Conservation (phyloP, 2,797 vertebrate genomes). For the Sebastolobus altivelis region DNA sequence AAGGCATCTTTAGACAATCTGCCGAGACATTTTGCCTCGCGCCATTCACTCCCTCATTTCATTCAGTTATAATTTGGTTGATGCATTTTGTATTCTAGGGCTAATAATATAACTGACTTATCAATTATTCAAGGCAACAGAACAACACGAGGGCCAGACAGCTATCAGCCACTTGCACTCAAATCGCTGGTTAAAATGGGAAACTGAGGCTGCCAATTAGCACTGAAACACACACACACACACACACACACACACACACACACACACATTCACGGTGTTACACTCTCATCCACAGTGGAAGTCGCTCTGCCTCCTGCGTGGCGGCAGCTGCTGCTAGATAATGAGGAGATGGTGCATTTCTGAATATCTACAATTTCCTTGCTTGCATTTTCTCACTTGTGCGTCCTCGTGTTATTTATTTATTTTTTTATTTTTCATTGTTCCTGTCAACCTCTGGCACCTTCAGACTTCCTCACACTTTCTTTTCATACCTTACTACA, state of each 20-base stretch:
- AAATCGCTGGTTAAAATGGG: slow-evolving; percentile 67
- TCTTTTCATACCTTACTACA: slow-evolving; percentile 10
- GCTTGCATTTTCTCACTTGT: slow-evolving; percentile 28
- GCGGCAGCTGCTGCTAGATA: slow-evolving; percentile 69
- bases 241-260: not conserved
- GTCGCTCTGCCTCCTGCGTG: slow-evolving; percentile 33
- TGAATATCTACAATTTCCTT: slow-evolving; percentile 51
- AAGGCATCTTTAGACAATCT: slow-evolving; percentile 29
- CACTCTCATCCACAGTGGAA: slow-evolving; percentile 31
- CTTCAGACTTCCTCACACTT: slow-evolving; percentile 23
- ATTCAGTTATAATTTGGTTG: slow-evolving; percentile 63
- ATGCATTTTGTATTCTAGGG: slow-evolving; percentile 70
- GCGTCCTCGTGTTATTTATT: slow-evolving; percentile 28
- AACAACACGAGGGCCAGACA: slow-evolving; percentile 72
- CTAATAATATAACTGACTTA: slow-evolving; percentile 84
- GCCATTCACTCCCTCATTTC: slow-evolving; percentile 47
- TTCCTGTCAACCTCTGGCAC: slow-evolving; percentile 42
- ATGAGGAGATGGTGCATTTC: slow-evolving; percentile 70
- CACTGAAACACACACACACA: slow-evolving; percentile 18
- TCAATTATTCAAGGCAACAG: slow-evolving; percentile 83
- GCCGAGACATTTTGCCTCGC: slow-evolving; percentile 17
- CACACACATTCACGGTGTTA: not conserved
- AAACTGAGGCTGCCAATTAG: slow-evolving; percentile 78
- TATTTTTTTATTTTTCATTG: slow-evolving; percentile 5
- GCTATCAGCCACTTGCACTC: slow-evolving; percentile 69